Conservation (phyloP, 2,113 vertebrate genomes). For the Taurulus bubalis region DNA sequence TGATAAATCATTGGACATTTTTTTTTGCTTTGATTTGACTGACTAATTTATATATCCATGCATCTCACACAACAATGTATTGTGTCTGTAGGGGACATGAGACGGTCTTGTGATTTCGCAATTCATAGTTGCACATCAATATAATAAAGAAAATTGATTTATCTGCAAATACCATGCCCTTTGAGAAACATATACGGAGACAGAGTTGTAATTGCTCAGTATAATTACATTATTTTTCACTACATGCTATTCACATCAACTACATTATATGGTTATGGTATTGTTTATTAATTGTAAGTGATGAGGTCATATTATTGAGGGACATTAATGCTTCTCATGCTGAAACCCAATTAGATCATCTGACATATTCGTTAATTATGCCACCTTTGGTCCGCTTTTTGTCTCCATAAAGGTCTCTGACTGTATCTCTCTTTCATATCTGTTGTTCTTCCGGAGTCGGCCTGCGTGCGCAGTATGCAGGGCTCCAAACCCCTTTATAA, state of each 20-base stretch:
- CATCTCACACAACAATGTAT: not conserved
- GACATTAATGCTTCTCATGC: slow-evolving; percentile 29
- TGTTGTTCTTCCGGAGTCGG: slow-evolving; percentile 42
- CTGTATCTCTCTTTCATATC: slow-evolving; percentile 74
- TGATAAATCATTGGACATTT: not conserved
- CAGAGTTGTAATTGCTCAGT: not conserved
- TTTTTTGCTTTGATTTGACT: not conserved
- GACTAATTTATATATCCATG: not conserved
- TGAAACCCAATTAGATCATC: slow-evolving; percentile 56
- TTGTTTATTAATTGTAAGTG: slow-evolving; percentile 14
- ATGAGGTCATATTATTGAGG: slow-evolving; percentile 24
- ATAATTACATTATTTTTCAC: not conserved
- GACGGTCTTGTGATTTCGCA: not conserved
- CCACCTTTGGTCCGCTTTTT: slow-evolving; percentile 77
- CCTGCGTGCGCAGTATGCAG: slow-evolving; percentile 48
- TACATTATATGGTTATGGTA: not conserved
- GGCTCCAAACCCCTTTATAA: slow-evolving; percentile 77
- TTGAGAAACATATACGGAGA: not conserved
- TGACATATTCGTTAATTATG: slow-evolving; percentile 66
- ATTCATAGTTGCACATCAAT: not conserved
- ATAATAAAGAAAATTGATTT: not conserved
- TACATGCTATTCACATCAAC: not conserved
- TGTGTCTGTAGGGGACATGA: not conserved
- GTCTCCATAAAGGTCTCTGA: slow-evolving; percentile 83
- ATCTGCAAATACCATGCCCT: not conserved